phyloP scores from a whole-genome alignment of 2,797 vertebrate genomes.

The Pteropus rufus region DNA sequence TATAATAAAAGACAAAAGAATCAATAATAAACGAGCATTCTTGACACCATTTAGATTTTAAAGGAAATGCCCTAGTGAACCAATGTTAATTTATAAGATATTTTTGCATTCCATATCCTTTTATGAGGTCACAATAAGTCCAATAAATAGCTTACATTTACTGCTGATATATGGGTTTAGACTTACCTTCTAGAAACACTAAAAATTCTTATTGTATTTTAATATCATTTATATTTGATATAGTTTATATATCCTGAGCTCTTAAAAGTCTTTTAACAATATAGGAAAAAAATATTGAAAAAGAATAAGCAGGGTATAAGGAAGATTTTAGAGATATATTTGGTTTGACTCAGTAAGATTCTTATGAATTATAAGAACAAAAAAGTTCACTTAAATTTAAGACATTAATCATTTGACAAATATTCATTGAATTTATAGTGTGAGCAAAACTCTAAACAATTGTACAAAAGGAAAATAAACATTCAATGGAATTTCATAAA shows the following conservation, averaged over 20 bases:
- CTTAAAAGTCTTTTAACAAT: not conserved
- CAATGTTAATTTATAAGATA: not conserved
- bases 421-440: not conserved
- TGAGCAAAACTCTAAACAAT: not conserved
- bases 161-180: not conserved
- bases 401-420: not conserved
- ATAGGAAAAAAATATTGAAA: not conserved
- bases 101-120: not conserved
- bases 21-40: constrained; percentile 39
- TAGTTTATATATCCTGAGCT: not conserved
- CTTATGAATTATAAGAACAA: not conserved
- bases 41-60: constrained; percentile 37
- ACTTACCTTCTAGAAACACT: not conserved
- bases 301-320: not conserved
- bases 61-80: not conserved
- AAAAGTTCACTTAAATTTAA: not conserved
- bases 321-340: not conserved
- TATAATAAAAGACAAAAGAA: constrained; percentile 50
- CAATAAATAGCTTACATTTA: not conserved
- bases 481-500: not conserved
- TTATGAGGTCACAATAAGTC: not conserved
- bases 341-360: not conserved
- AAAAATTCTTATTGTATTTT: not conserved
- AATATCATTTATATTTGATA: not conserved
- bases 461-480: not conserved